Conservation (phyloP, 2,797 vertebrate genomes). For the Mus spretus region DNA sequence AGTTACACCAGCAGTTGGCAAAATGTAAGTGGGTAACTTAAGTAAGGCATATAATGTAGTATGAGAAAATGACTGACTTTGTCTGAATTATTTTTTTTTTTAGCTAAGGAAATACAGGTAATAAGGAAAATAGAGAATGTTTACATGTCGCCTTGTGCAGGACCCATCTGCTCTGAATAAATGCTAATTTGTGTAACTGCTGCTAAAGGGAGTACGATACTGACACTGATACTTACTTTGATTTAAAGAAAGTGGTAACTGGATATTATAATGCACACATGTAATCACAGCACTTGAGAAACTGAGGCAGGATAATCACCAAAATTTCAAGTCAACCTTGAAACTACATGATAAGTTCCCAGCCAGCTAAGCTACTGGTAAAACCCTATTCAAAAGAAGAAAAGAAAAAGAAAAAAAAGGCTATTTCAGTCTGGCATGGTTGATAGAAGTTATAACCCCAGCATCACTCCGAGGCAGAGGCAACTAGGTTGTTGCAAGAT, state of each 20-base stretch:
- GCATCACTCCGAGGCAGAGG: background rate
- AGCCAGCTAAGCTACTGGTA: background rate
- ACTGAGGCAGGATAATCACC: background rate
- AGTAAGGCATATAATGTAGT: slow-evolving; percentile 59
- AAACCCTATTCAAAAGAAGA: background rate
- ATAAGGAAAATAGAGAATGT: background rate
- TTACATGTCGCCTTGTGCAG: background rate
- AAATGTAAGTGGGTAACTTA: slow-evolving; percentile 93
- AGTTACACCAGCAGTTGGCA: slow-evolving; percentile 95
- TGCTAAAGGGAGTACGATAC: background rate
- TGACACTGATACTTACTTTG: slow-evolving; percentile 50
- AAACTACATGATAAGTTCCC: background rate
- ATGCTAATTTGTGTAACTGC: background rate
- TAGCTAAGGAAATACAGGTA: background rate
- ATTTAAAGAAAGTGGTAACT: slow-evolving; percentile 13
- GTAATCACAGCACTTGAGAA: background rate
- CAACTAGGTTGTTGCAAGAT: background rate
- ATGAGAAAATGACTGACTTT: slow-evolving; percentile 51
- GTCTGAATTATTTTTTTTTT: background rate
- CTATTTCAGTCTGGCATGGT: background rate
- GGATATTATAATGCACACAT: background rate
- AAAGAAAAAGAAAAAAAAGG: no score
- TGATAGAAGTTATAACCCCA: background rate
- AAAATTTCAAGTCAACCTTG: background rate
- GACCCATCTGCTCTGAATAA: background rate